Base-by-base conservation (phyloP, 2,888 invertebrate species). In the Lysandra coridon region DNA sequence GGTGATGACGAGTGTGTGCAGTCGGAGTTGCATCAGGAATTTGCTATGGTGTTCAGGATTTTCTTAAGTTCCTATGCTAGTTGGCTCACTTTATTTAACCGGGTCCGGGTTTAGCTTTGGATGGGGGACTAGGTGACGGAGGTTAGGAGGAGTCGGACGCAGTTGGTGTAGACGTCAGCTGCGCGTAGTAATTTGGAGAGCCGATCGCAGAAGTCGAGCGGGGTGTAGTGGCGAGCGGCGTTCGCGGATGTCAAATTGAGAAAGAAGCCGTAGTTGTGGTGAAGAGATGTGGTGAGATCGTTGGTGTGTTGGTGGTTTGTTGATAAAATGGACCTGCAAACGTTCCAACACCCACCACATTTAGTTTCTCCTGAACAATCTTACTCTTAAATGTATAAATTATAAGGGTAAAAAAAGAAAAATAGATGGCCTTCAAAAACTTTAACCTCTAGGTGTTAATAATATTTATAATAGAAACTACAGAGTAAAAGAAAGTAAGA, bases 311-410 rank as follows among this genome's bases (percentile, higher is more conserved):
- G 93, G 94, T 94, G 92, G 94, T 93, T 93, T 91, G 92, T 94
- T 94, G 94, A 93, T 92, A 93, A 91, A 94, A 94, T 94, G 94
- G 94, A 95, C 95, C 95, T 95, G 95, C 85, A 95, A 95, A 94
- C 94, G 95, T 94, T 94, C 95, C 95, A 95, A 95, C 95, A 95
- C 94, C 95, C 95, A 94, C 94, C 94, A 93, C 94, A 86, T 94
- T 95, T 93, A 94, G 87, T 92, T 88, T 87, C 89, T 90, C 85
- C 88, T 86, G 87, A 85, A 87, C 85, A 88, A 80, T 80, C 76
- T 80, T 81, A 79, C 75, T 80, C 80, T 74, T 77, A 82, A 83
- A 82, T 80, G 78, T 83, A 83, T 81, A 77, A 80, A 79, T 78
- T 77, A 78, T 4, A 80, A 64, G 37, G 78, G 73, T 73, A 79